Percentiles rank a stretch among this genome's conserved stretches.
Evolutionary conservation across 2,797 vertebrate genomes (phyloP).

Genomic region (Brotula barbata): DNA sequence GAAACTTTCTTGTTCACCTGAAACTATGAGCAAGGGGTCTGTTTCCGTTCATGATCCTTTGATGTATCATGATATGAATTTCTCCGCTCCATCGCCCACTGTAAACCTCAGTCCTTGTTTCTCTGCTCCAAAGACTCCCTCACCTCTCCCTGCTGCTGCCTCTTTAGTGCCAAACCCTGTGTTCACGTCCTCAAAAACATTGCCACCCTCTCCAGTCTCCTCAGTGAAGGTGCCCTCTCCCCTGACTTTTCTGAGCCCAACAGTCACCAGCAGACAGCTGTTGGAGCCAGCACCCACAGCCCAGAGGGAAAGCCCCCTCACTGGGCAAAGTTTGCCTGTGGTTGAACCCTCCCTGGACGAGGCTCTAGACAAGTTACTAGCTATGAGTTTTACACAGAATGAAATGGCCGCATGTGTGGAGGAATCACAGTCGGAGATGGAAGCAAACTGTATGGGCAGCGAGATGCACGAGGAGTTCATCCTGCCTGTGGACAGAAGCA

Average conservation of each 20-base stretch:
- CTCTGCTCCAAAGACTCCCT: constrained; percentile 52
- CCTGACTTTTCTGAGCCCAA: constrained; percentile 21
- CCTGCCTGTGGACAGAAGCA: constrained; percentile 75
- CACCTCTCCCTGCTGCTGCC: constrained; percentile 39
- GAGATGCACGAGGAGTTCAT: constrained; percentile 76
- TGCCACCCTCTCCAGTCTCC: constrained; percentile 45
- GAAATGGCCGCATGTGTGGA: not conserved
- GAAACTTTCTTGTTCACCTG: constrained; percentile 47
- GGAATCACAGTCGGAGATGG: constrained; percentile 28
- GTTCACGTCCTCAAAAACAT: constrained; percentile 37
- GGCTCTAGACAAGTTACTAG: constrained; percentile 77
- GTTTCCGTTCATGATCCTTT: constrained; percentile 38
- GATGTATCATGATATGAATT: constrained; percentile 29
- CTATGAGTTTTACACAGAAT: constrained; percentile 72
- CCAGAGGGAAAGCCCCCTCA: constrained; percentile 33
- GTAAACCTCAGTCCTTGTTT: constrained; percentile 56
- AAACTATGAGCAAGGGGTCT: constrained; percentile 30
- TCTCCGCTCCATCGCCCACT: constrained; percentile 29
- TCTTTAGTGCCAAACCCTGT: constrained; percentile 30
- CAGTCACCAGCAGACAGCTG: constrained; percentile 35
- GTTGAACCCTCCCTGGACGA: constrained; percentile 69
- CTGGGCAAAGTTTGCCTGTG: constrained; percentile 24
- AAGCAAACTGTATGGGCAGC: constrained; percentile 25
- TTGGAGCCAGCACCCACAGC: constrained; percentile 10
- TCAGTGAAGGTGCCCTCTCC: constrained; percentile 23